These are phyloP conservation scores for Drosophila mojavensis DNA, from an alignment of 1,140 invertebrate species.

Conservation along the genomic window DNA sequence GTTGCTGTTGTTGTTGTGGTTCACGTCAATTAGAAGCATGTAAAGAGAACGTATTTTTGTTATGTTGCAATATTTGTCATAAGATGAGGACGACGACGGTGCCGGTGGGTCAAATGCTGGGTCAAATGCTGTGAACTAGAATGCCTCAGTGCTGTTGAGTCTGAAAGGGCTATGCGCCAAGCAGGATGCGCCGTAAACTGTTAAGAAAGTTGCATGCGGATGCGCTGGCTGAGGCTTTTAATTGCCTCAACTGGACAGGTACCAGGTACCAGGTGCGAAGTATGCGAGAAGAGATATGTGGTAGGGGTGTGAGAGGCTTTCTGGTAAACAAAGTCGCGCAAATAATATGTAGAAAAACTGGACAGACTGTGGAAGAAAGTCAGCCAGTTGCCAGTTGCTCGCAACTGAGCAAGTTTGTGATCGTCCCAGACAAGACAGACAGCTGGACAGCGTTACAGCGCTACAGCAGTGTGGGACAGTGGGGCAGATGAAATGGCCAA, in stretches of 20 bases:
- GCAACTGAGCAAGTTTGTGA: constrained; percentile 43
- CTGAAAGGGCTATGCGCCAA: constrained; percentile 18
- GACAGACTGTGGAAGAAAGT: constrained; percentile 74
- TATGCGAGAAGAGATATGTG: constrained; percentile 2
- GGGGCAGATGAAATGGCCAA: constrained; percentile 12
- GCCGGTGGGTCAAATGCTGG: too few species aligned
- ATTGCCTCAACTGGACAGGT: constrained; percentile 48
- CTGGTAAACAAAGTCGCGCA: constrained; percentile 63
- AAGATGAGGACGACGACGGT: background rate
- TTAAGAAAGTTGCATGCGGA: constrained; percentile 76
- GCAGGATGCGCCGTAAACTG: constrained; percentile 58
- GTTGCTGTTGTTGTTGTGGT: background rate
- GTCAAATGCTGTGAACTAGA: constrained; percentile 13
- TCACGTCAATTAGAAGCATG: constrained; percentile 52
- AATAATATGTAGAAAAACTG: constrained; percentile 75
- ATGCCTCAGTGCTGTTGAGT: background rate
- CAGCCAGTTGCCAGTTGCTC: constrained; percentile 39
- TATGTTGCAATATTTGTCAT: constrained; percentile 30
- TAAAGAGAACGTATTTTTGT: constrained; percentile 3
- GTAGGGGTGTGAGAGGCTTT: constrained; percentile 18
- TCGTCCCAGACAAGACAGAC: constrained; percentile 42
- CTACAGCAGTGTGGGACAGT: constrained; percentile 10
- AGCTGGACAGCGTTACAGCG: background rate
- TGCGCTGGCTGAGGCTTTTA: constrained; percentile 59
- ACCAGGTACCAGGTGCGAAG: background rate